A percentile compares a stretch with the other conserved stretches of the same genome.
phyloP scores from a whole-genome alignment of 2,888 invertebrate genomes.

The Steinernema hermaphroditum region DNA sequence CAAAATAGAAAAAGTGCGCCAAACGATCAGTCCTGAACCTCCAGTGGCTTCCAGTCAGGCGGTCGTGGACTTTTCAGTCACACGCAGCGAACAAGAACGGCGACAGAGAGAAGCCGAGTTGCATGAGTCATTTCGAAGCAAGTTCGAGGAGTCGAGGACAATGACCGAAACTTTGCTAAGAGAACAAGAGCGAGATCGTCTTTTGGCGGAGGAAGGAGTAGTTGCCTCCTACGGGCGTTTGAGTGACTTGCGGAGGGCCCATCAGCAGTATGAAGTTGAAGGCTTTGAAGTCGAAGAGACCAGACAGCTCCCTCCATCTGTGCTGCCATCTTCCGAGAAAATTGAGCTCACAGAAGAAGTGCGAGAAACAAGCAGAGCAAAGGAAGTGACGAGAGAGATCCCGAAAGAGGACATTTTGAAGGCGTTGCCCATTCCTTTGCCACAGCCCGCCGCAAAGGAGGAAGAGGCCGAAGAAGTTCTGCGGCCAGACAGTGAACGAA shows the following conservation, averaged over 20 bases:
- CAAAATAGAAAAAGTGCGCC: constrained; percentile 20
- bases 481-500: constrained; percentile 2
- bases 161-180: not conserved
- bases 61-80: constrained; percentile 14
- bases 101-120: not conserved
- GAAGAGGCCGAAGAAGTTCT: not conserved
- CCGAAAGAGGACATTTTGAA: not conserved
- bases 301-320: not conserved
- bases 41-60: not conserved
- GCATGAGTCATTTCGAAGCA: constrained; percentile 18
- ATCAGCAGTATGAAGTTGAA: constrained; percentile 2
- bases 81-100: not conserved
- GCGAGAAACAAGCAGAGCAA: not conserved
- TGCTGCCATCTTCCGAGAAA: not conserved
- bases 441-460: not conserved
- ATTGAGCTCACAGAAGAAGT: not conserved
- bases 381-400: not conserved
- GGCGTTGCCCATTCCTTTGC: not conserved
- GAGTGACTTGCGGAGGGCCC: not conserved
- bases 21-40: constrained; percentile 1
- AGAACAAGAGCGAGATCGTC: constrained; percentile 7
- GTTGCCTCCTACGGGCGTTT: constrained; percentile 19
- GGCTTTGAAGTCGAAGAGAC: not conserved
- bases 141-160: constrained; percentile 16
- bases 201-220: not conserved